Percentiles rank a stretch among this genome's conserved stretches.
These are phyloP conservation scores for Calameuta filiformis DNA, from an alignment of 2,888 invertebrate species.

Conservation along the genomic window DNA sequence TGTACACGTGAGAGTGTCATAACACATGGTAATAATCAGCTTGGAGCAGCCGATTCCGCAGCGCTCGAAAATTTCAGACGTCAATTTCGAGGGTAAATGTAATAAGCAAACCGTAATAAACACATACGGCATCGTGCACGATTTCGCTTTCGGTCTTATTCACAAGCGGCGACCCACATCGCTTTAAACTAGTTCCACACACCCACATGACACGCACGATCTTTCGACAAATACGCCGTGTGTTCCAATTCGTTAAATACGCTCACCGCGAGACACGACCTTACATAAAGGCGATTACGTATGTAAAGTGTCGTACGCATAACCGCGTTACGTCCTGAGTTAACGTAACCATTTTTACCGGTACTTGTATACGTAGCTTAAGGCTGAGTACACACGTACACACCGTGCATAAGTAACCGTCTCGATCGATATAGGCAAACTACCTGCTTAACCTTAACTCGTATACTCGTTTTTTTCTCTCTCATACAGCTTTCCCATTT, in stretches of 20 bases:
- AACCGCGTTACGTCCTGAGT: neutral
- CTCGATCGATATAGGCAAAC: neutral
- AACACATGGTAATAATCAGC: neutral
- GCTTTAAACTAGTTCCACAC: neutral
- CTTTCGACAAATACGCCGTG: neutral
- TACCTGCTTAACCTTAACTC: neutral
- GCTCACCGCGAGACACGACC: neutral
- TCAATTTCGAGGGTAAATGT: neutral
- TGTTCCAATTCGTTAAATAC: neutral
- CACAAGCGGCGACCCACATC: neutral
- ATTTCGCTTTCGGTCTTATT: slow-evolving; percentile 1
- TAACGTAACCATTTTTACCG: neutral
- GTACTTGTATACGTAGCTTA: neutral
- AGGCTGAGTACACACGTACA: neutral
- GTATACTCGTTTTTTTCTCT: neutral
- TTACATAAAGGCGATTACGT: slow-evolving; percentile 5
- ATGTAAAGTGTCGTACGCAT: neutral
- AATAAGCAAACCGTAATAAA: no score
- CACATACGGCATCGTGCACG: neutral
- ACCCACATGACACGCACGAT: neutral
- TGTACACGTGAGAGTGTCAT: neutral
- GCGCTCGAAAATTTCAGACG: neutral
- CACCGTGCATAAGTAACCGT: neutral
- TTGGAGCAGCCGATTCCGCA: neutral
- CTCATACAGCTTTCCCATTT: neutral